Base-by-base conservation (phyloP, 2,113 vertebrate genomes). In the Brachyhypopomus occidentalis region DNA sequence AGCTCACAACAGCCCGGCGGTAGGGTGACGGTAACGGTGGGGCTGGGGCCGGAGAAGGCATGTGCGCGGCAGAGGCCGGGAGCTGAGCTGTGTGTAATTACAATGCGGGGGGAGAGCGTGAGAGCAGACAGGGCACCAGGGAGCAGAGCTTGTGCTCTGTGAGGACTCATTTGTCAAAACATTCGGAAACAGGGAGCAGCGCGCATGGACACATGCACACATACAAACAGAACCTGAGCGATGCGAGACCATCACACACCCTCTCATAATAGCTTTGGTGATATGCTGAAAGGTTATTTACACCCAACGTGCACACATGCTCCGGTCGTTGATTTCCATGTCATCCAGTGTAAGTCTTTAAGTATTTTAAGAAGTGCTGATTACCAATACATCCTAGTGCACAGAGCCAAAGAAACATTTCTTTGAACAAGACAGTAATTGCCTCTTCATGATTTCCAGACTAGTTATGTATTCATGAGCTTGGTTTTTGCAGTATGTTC, bases 21-120 rank as follows among this genome's bases (percentile, higher is more conserved):
- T 88, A n/a, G 90, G 88, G 86, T 89, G 88, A 86, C 84, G 79
- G 8, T 88, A 90, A 87, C 87, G 83, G 86, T 76, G 38, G 74
- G 73, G 79, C 30, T 71, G 71, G 59, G 78, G 77, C 55, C 70
- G 41, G 82, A 78, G 59, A 38, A 38, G 36, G 17, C 45, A 45
- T 48, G 25, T 25, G 48, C 22, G 55, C 22, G 38, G 30, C 9
- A 25, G 66, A 36, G 25, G 19, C 36, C 1, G 36, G 59, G 72
- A 71, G 52, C 75, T 25, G 72, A 70, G 76, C 45, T 71, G 70
- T 34, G 58, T 56, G 60, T 70, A 30, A 34, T 73, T 70, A n/a
- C 58, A 74, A 55, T 38, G 34, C 45, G 69, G 52, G 14, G 14
- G 64, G 55, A 75, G 36, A 72, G 64, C 25, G 58, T 74, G 22